Evolutionary conservation across 2,113 vertebrate species (phyloP).

Genomic region (Oreamnos americanus): DNA sequence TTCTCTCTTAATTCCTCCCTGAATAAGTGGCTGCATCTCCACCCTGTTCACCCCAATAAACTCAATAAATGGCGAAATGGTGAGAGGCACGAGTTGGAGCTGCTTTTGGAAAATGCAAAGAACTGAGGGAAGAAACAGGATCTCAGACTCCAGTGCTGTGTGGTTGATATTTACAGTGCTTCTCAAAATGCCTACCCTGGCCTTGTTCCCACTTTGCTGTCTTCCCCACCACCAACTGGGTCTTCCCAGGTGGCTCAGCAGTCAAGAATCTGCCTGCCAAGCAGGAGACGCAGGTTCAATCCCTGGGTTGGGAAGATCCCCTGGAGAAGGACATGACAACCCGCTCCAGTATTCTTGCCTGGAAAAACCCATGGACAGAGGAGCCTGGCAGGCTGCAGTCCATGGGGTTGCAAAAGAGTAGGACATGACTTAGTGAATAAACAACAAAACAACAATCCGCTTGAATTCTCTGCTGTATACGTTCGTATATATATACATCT

Average conservation of each 20-base stretch:
- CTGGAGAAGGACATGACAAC: neutral
- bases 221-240: neutral
- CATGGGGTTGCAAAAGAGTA: neutral
- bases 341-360: neutral
- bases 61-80: conserved; percentile 14
- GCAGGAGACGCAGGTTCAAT: neutral
- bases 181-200: neutral
- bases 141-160: neutral
- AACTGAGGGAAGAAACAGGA: neutral
- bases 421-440: neutral
- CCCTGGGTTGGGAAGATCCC: neutral
- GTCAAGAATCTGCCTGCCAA: neutral
- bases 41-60: conserved; percentile 28
- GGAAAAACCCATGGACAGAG: neutral
- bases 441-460: neutral
- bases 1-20: conserved; percentile 46
- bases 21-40: neutral
- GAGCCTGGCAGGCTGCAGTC: neutral
- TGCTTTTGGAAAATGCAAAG: neutral
- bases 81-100: neutral
- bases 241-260: neutral
- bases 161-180: neutral
- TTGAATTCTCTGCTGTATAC: neutral
- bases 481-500: neutral
- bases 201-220: neutral